Conservation (phyloP, 2,888 invertebrate genomes). For the Metalampra italica region DNA sequence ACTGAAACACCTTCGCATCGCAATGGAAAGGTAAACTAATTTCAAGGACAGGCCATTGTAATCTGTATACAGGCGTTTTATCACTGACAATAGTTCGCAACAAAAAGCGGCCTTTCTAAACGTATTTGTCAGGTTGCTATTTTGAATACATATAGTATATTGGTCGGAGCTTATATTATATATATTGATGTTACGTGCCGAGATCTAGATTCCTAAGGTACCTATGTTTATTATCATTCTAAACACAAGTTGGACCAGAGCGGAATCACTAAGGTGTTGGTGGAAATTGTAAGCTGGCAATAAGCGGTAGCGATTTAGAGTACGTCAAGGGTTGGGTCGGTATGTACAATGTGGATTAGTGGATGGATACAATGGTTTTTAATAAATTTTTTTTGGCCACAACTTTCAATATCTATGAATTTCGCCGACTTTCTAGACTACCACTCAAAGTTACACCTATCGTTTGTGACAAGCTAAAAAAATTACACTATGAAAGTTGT, state of each 20-base stretch:
- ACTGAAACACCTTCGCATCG: conserved; percentile 14
- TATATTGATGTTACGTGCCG: conserved; percentile 15
- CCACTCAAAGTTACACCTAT: too few relatives aligned
- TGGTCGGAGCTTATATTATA: not conserved
- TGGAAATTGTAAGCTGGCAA: conserved; percentile 19
- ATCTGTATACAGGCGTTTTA: conserved; percentile 7
- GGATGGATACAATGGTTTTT: too few relatives aligned
- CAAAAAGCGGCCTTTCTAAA: conserved; percentile 15
- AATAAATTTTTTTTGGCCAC: too few relatives aligned
- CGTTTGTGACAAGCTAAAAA: too few relatives aligned
- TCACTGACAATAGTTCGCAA: conserved; percentile 7
- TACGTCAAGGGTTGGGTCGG: too few relatives aligned
- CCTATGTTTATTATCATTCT: conserved; percentile 48
- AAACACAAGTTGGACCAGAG: conserved; percentile 55
- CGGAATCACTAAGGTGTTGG: conserved; percentile 53
- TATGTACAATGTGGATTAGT: too few relatives aligned
- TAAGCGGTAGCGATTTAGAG: conserved; percentile 1
- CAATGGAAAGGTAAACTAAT: conserved; percentile 21
- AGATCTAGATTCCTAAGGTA: conserved; percentile 50
- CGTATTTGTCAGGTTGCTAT: not conserved
- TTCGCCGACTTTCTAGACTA: too few relatives aligned
- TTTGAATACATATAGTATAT: not conserved
- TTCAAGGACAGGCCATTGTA: conserved; percentile 25
- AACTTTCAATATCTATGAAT: too few relatives aligned
- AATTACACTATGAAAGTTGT: too few relatives aligned